Evolutionary conservation across 2,888 invertebrate genomes (phyloP), one percentile per base, ranked within the genome.

Genomic region (Diabrotica balteata): DNA sequence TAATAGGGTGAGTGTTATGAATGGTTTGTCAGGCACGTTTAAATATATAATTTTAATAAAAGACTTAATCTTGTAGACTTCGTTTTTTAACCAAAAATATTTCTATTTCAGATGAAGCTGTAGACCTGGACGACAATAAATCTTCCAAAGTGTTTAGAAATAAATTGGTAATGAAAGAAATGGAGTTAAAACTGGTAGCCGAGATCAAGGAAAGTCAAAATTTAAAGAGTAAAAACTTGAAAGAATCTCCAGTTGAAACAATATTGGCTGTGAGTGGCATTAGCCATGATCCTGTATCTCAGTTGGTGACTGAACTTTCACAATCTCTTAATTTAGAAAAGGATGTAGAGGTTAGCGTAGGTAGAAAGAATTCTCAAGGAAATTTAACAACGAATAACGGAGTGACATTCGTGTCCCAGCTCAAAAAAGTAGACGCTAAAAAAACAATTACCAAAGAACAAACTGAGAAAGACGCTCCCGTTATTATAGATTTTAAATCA

Each of bases 401-500:
- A 46, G 73, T 76, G 6, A 86, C 88, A 52, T 90, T 89, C 75
- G 89, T 90, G 77, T 86, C 90, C 6, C 90, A 93, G 77, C 83
- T 93, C 8, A 93, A 93, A 79, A 92, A 91, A 79, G 90, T 93
- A 17, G 94, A 93, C 67, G 85, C 88, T 3, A 90, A 90, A 78
- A 89, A 89, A 71, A 78, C 83, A 8, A 81, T 80, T 47, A 83
- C 85, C 72, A 84, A 86, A 62, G 86, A 86, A 63, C 88, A 88
- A 75, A 87, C 88, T 51, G 89, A 85, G 74, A 84, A 85, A 51
- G 88, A 88, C 70, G 55, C 86, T 86, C 86, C 87, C 22, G 87
- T 90, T 55, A 93, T 94, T 64, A 92, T 93, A 60, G 94, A 94
- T 80, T 93, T 94, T 76, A 95, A 95, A 79, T 91, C 94, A 1